Conservation (phyloP, 53 echinoderm and acorn worm species). For the Henricia sp. region DNA sequence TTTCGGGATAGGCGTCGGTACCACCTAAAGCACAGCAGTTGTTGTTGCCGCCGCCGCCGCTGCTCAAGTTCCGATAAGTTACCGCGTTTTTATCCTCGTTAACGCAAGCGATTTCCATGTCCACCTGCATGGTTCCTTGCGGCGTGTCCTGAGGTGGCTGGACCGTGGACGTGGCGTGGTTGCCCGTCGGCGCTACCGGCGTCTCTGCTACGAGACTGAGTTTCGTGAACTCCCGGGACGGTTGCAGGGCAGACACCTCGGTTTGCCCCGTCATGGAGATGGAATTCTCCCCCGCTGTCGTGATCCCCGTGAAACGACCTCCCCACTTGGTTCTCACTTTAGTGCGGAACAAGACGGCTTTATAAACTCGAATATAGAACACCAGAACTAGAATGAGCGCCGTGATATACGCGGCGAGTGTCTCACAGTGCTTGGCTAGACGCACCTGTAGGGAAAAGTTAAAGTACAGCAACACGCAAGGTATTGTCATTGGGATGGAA, state of each 20-base stretch:
- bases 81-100: constrained; percentile 10
- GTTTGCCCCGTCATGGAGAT: constrained; percentile 31
- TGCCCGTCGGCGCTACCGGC: neutral
- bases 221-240: constrained; percentile 9
- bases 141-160: neutral
- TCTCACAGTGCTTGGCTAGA: neutral
- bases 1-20: neutral
- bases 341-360: constrained; percentile 41
- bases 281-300: constrained; percentile 14
- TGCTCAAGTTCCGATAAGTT: constrained; percentile 8
- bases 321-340: constrained; percentile 56
- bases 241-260: constrained; percentile 16
- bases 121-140: neutral
- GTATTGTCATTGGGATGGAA: constrained; percentile 31
- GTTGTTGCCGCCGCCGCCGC: no score
- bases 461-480: constrained; percentile 7
- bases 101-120: constrained; percentile 14
- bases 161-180: neutral
- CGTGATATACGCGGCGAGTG: neutral
- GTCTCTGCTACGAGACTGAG: neutral
- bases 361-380: constrained; percentile 40
- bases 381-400: constrained; percentile 22
- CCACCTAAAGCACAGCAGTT: no score
- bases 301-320: constrained; percentile 32
- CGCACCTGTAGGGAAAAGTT: neutral